phyloP scores from a whole-genome alignment of 2,888 invertebrate species.

The Mayetiola destructor region DNA sequence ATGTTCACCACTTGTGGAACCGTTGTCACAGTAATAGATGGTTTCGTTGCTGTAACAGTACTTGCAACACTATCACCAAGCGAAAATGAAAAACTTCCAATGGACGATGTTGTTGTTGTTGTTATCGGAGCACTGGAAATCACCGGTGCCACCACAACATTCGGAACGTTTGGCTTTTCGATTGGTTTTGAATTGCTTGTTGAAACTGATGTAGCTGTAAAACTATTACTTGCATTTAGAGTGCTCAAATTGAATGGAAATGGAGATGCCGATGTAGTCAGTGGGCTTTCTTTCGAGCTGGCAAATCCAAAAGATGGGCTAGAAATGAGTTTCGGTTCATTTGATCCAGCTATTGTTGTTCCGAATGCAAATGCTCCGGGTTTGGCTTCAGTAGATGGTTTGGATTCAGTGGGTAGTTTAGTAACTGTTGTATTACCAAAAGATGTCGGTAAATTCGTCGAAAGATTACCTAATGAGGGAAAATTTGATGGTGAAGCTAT shows the following conservation, averaged over 20 bases:
- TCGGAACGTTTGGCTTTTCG: constrained; percentile 7
- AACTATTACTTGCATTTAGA: background rate
- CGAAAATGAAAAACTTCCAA: background rate
- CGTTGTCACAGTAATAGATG: too few species aligned
- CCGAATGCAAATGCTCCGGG: background rate
- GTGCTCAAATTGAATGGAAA: background rate
- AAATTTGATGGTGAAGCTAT: background rate
- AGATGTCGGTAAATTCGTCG: background rate
- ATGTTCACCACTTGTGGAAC: too few species aligned
- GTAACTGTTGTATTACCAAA: too few species aligned
- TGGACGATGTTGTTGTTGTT: background rate
- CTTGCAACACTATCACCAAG: background rate
- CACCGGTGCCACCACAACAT: constrained; percentile 12
- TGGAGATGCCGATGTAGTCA: background rate
- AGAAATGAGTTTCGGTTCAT: background rate
- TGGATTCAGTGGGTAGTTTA: background rate
- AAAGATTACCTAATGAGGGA: background rate
- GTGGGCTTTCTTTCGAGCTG: background rate
- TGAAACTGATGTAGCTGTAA: background rate
- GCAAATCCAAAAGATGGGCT: background rate
- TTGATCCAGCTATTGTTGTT: background rate
- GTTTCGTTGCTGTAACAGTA: too few species aligned
- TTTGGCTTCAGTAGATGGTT: background rate
- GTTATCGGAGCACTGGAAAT: too few species aligned
- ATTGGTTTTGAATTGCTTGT: background rate